Base-by-base conservation (phyloP, 1,140 invertebrate genomes). In the Ruditapes philippinarum region DNA sequence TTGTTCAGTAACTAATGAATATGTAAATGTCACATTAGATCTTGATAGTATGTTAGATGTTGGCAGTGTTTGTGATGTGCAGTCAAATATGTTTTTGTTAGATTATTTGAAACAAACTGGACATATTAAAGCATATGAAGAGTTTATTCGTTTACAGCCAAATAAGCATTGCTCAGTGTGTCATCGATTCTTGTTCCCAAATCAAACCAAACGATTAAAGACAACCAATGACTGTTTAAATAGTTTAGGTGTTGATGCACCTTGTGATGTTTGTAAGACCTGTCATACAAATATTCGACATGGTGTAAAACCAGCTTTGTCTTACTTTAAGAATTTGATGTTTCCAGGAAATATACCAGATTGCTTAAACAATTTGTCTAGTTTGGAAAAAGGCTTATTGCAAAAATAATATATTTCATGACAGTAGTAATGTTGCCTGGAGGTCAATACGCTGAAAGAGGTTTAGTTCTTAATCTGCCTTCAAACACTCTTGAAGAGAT, bases 361-460 rank as follows among this genome's bases (percentile, higher is more conserved):
- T 40, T 12, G 36, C 4, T 82, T 65, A 28, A 62, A 9, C 22
- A n/a, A 28, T 40, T 82, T 82, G 36, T 36, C 54, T 7, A 19
- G 38, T 25, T 82, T 22, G 80, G 65, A 65, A 82, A 60, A 82
- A 12, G 80, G 4, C 36, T 82, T 12, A 65, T 82, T 40, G 57
- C 80, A 12, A 12, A 40, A 40, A 82, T 82, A 14, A 82, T 65
- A n/a, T 40, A 65, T 17, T 82, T 82, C 28, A 65, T 83, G 81
- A 42, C 81, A 45, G 62, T 83, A 40, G 62, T 83, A 19, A 70
- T 83, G 22, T 49, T 83, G 12, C 81, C 81, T 19, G 81, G 81
- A 0, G 81, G 81, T 12, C 81, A 83, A 22, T 83, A 83, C 45
- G 62, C 81, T 45, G 81, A 83, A 49, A 83, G 49, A 70, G 81